Base-by-base conservation (phyloP, 2,797 vertebrate genomes). In the Neoniphon sammara region DNA sequence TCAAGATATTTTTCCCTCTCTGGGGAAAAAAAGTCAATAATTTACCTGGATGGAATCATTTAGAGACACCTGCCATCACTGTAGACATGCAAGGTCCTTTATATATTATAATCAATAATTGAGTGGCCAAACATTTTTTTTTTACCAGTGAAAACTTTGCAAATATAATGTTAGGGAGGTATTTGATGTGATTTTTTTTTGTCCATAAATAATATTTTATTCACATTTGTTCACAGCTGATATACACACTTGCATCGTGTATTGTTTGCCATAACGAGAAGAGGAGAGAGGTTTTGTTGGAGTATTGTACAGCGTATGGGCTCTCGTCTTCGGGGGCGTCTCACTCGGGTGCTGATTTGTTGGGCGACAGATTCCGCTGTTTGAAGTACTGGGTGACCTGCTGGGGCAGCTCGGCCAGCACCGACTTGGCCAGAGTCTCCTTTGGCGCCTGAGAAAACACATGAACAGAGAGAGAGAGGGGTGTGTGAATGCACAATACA, bases 321-420 rank as follows among this genome's bases (percentile, higher is more conserved):
- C 78, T 54, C 44, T 50, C 1, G 44, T 47, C 20, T 23, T 50
- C 0, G 0, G 53, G 65, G 25, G 1, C 0, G 47, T 66, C 75
- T 96, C 96, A 98, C 67, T 96, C 95, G 0, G 94, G 94, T 31
- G 96, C 95, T 0, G 94, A 89, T 92, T 95, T 96, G 92, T 90
- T 93, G 63, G 98, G 97, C 0, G 96, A 94, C 87, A 99, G 89
- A 91, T 97, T 98, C 89, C 95, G 92, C 89, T 97, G 97, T 91
- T 98, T 99, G 91, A 99, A 99, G 90, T 99, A 99, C 93, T 98
- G 96, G 63, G 98, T 96, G 10, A 99, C 97, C 91, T 99, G 98
- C 90, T 99, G 98, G 46, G 98, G 98, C 80, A 99, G 93, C 86
- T 99, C 98, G 0, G 98, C 98, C 94, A 99, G 88, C 73, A 99